phyloP scores from a whole-genome alignment of 2,888 invertebrate genomes.

The Molorchus minor region DNA sequence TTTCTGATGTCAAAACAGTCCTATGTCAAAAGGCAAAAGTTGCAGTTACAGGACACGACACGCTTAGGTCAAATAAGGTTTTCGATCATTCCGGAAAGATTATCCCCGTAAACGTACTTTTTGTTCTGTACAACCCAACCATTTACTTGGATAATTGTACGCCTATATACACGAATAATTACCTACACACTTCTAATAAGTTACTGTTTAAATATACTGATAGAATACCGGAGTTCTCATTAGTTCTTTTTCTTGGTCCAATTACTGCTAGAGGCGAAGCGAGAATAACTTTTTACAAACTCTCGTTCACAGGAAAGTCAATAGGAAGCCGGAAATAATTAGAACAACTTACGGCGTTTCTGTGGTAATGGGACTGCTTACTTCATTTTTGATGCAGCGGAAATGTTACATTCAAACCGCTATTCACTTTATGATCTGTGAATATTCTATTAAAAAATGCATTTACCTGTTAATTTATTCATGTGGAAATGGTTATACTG shows the following conservation, averaged over 20 bases:
- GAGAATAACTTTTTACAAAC: neutral
- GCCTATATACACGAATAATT: neutral
- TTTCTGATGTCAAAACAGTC: neutral
- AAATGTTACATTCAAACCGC: too few species aligned
- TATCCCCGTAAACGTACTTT: neutral
- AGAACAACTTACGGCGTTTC: conserved; percentile 10
- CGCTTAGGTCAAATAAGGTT: neutral
- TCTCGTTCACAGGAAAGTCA: conserved; percentile 1
- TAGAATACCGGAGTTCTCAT: neutral
- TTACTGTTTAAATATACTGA: neutral
- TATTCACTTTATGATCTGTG: too few species aligned
- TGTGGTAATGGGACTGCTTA: conserved; percentile 2
- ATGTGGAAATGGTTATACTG: too few species aligned
- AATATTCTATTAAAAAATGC: too few species aligned
- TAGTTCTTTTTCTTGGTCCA: neutral
- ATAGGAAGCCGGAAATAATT: conserved; percentile 14
- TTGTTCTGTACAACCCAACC: neutral
- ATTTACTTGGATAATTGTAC: neutral
- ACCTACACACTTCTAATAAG: neutral
- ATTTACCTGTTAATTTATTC: too few species aligned
- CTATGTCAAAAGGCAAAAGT: too few species aligned
- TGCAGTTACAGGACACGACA: too few species aligned
- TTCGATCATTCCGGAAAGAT: neutral
- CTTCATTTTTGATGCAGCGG: neutral
- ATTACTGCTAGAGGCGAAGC: neutral